phyloP scores from a whole-genome alignment of 64 coral and sea anemone genomes.

The Montipora efflorescens region DNA sequence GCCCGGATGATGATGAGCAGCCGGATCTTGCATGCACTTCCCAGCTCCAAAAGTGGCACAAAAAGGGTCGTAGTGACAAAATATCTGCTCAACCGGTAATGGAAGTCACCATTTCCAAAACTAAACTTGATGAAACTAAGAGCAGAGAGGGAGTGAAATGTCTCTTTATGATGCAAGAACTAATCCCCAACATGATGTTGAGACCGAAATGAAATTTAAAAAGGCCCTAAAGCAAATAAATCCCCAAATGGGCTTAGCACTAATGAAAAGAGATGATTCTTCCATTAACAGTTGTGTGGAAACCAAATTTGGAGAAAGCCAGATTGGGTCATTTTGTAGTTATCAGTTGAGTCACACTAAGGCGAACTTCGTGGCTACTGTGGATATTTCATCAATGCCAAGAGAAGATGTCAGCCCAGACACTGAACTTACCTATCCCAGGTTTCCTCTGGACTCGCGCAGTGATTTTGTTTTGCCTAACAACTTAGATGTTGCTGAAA shows the following conservation, averaged over 20 bases:
- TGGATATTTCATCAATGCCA: constrained; percentile 36
- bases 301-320: not conserved
- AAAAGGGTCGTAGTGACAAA: too few relatives aligned
- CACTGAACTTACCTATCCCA: constrained; percentile 14
- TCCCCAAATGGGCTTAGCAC: too few relatives aligned
- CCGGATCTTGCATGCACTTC: too few relatives aligned
- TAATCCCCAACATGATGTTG: constrained; percentile 27
- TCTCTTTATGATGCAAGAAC: constrained; percentile 61
- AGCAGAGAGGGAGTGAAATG: constrained; percentile 51
- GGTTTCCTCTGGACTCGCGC: too few relatives aligned
- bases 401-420: constrained; percentile 5
- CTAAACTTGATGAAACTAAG: constrained; percentile 50
- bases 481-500: too few relatives aligned
- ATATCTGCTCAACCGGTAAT: not conserved
- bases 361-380: constrained; percentile 56
- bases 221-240: too few relatives aligned
- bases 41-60: too few relatives aligned
- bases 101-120: constrained; percentile 55
- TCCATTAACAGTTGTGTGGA: too few relatives aligned
- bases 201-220: not conserved
- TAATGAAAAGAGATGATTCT: too few relatives aligned
- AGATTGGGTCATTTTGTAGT: constrained; percentile 9
- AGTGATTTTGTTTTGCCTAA: too few relatives aligned
- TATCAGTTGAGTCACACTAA: constrained; percentile 43
- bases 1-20: too few relatives aligned